Evolutionary conservation across 2,888 invertebrate species (phyloP), one percentile per base, ranked within the genome.

Genomic region (Dolichopus griseipennis): DNA sequence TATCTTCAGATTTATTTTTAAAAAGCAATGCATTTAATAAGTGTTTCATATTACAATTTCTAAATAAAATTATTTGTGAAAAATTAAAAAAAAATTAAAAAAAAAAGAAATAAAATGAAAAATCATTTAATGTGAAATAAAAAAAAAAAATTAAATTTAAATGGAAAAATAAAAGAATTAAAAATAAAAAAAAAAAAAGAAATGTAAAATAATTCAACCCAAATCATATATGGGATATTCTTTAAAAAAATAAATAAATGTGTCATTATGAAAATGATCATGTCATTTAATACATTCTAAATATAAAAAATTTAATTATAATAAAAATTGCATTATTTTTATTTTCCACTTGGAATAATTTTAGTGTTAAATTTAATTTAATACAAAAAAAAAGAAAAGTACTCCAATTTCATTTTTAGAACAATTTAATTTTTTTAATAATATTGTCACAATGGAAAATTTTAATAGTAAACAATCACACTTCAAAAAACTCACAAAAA

Each of bases 181-280:
- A 52, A 37, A 37, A 7, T 5, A 18, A 18, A 15, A n/a, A 18
- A 52, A 52, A 18, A 52, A n/a, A 18, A 52, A 18, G 18, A 52
- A 52, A 52, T 52, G 52, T 52, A 52, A 52, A 52, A 52, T 52
- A 52, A 52, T 52, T 52, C 52, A 52, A 52, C 41, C 41, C 41
- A 15, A 41, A 41, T 41, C 41, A 41, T 41, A 41, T 41, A 52
- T 18, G n/a, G 15, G 18, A 52, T 12, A 18, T 52, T 52, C 15
- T 52, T 52, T 37, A 37, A 37, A 37, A n/a, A n/a, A n/a, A n/a
- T n/a, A n/a, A n/a, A 10, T 37, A 37, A 37, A 37, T 8, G 8
- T 27, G 27, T 37, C 37, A 12, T 37, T 52, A 15, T 52, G 18
- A 52, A 52, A n/a, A 52, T 15, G 52, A 52, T 52, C 52, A 15